These are phyloP conservation scores for Poeciliopsis turneri DNA, from an alignment of 2,797 vertebrate species.

Conservation along the genomic window DNA sequence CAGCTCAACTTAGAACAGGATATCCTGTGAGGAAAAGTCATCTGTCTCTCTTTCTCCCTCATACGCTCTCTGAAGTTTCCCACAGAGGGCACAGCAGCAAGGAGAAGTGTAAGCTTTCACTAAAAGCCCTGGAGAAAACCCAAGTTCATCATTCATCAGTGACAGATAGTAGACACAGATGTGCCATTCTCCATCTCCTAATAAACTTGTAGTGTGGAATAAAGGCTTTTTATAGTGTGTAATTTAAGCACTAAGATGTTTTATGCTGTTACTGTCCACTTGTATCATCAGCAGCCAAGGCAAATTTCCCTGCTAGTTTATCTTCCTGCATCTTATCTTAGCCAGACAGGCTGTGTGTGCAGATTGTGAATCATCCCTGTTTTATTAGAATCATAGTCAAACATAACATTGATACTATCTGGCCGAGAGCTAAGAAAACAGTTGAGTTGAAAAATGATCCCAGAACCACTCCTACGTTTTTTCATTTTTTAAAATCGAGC, in stretches of 20 bases:
- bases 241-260: conserved; percentile 19
- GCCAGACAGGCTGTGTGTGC: conserved; percentile 34
- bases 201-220: neutral
- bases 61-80: conserved; percentile 49
- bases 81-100: conserved; percentile 48
- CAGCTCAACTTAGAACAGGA: conserved; percentile 77
- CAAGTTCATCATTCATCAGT: conserved; percentile 58
- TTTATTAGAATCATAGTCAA: conserved; percentile 2
- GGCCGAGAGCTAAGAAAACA: conserved; percentile 5
- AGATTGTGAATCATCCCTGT: conserved; percentile 25
- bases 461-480: neutral
- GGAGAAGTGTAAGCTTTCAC: conserved; percentile 71
- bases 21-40: conserved; percentile 76
- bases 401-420: conserved; percentile 4
- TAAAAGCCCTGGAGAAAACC: conserved; percentile 62
- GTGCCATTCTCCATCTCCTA: conserved; percentile 7
- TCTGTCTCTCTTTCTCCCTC: conserved; percentile 64
- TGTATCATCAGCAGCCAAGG: conserved; percentile 25
- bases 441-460: conserved; percentile 1
- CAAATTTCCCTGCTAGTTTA: conserved; percentile 44
- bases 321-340: conserved; percentile 41
- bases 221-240: conserved; percentile 17
- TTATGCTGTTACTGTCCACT: conserved; percentile 32
- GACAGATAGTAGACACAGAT: conserved; percentile 22
- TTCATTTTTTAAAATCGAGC: neutral